Base-by-base conservation (phyloP, 1,140 invertebrate species). In the Macrocentrus cingulum region DNA sequence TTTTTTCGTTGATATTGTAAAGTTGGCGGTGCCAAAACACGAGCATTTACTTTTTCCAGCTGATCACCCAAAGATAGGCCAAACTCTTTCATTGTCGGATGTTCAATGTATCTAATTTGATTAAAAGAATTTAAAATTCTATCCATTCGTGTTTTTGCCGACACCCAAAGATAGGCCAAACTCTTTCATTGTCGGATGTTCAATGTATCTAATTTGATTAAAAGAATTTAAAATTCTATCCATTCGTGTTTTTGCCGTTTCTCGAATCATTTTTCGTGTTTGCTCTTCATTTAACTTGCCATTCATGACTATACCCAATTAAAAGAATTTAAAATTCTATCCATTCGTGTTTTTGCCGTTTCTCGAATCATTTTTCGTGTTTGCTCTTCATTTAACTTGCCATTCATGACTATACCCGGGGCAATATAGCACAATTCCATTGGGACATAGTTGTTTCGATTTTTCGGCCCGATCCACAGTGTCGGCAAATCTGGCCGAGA, bases 171-270 rank as follows among this genome's bases (percentile, higher is more conserved):
- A 70, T 32, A 89, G 72, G 0, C 83, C 84, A 70, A 89, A 89
- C 60, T 85, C 84, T 64, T 72, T 13, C 5, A 87, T 68, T 1
- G 69, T 74, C 0, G 70, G 70, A 69, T 84, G 72, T 0, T 58
- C 0, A 56, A 86, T 84, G 54, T 83, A 81, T 1, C 76, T 59
- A 2, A 80, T 73, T 8, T 29, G 36, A 32, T 66, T 62, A 20
- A 89, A 80, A 9, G 84, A 74, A 6, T 83, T 69, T 64, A 83
- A 74, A 19, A 91, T 91, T 67, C 86, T 90, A 0, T 59, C 1
- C 65, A 86, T 86, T 0, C 89, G 79, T 0, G 63, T 68, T 0
- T 84, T 88, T 1, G 88, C 88, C 1, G 89, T 84, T 37, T 66
- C 22, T 62, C 19, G 69, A 0, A 92, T 88, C 87, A 91, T 89